A percentile compares a stretch with the other conserved stretches of the same genome.
Conservation (phyloP, 2,113 vertebrate species). For the Callopanchax toddi region DNA sequence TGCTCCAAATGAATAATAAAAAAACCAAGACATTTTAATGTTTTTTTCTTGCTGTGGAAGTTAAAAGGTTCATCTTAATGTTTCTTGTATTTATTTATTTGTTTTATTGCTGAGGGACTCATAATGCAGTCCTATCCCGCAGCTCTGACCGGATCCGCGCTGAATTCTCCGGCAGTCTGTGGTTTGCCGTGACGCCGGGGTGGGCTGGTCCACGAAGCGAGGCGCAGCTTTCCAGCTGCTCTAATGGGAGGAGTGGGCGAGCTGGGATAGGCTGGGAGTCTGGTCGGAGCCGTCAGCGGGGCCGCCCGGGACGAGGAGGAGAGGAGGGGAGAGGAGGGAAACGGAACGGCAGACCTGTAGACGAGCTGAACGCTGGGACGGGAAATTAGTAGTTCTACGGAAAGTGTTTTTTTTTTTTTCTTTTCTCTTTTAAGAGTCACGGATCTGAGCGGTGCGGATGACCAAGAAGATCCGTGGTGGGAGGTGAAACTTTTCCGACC, state of each 20-base stretch:
- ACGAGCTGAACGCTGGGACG: slow-evolving; percentile 41
- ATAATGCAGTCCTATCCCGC: too few relatives aligned
- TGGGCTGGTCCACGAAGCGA: slow-evolving; percentile 53
- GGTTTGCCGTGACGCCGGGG: slow-evolving; percentile 42
- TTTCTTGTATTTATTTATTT: too few relatives aligned
- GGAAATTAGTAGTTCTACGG: slow-evolving; percentile 33
- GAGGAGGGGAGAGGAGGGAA: neutral
- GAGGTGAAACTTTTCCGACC: slow-evolving; percentile 65
- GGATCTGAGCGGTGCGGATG: slow-evolving; percentile 53
- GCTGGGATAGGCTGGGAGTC: slow-evolving; percentile 82
- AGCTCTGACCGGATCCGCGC: too few relatives aligned
- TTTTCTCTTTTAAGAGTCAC: too few relatives aligned
- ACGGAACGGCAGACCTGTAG: neutral
- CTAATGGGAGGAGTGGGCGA: slow-evolving; percentile 74
- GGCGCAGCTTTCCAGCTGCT: slow-evolving; percentile 39
- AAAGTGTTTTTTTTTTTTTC: slow-evolving; percentile 15
- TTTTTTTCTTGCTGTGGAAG: too few relatives aligned
- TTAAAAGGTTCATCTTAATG: too few relatives aligned
- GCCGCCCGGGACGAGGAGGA: slow-evolving; percentile 30
- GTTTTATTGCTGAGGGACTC: too few relatives aligned
- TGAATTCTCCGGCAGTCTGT: slow-evolving; percentile 5
- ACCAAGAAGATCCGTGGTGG: slow-evolving; percentile 40
- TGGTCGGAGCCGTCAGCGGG: slow-evolving; percentile 62
- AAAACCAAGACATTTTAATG: too few relatives aligned
- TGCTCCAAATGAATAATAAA: too few relatives aligned